Conservation (phyloP, 2,113 vertebrate species). For the Corynorhinus townsendii region DNA sequence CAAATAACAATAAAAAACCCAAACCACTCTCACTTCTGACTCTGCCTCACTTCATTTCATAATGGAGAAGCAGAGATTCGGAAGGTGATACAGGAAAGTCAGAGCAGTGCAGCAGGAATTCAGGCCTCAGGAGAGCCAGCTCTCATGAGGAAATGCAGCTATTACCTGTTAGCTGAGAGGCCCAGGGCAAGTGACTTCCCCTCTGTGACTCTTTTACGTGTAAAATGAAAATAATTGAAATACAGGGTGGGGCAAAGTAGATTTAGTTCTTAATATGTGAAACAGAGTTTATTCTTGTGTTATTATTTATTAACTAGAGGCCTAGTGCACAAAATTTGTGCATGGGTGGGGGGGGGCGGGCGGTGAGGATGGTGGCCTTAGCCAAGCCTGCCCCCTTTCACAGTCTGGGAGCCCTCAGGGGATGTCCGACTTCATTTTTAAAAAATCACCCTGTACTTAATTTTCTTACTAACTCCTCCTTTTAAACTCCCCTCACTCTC, state of each 20-base stretch:
- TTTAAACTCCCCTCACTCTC: too few relatives aligned
- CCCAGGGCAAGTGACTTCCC: neutral
- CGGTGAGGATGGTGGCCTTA: too few relatives aligned
- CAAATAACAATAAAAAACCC: neutral
- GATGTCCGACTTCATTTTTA: too few relatives aligned
- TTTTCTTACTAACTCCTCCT: too few relatives aligned
- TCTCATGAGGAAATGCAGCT: neutral
- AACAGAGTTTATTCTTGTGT: neutral
- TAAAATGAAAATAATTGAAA: neutral
- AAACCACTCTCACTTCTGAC: neutral
- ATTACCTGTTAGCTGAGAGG: neutral
- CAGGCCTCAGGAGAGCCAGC: neutral
- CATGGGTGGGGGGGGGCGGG: too few relatives aligned
- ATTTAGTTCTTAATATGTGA: neutral
- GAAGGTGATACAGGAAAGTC: neutral
- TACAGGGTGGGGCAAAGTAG: neutral
- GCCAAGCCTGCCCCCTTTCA: too few relatives aligned
- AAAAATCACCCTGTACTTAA: too few relatives aligned
- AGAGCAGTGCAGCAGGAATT: neutral
- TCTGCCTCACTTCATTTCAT: neutral
- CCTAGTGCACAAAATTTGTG: too few relatives aligned
- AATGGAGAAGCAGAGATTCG: neutral
- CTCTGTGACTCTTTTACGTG: neutral
- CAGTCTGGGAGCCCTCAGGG: too few relatives aligned
- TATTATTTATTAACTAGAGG: neutral